Conservation (phyloP, 2,888 invertebrate species). For the Thelaira solivaga region DNA sequence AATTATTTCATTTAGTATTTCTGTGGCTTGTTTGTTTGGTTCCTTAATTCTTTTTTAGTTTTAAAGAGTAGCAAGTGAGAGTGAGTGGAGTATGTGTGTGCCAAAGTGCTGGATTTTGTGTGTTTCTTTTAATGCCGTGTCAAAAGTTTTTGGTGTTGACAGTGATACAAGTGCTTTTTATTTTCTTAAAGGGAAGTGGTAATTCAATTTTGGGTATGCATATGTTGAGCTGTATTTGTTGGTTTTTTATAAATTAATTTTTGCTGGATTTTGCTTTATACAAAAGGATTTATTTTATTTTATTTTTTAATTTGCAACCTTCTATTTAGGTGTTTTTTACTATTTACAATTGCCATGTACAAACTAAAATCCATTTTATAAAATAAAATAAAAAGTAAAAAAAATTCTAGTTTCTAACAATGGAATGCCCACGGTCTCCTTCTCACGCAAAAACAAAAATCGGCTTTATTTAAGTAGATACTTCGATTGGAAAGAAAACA, state of each 20-base stretch:
- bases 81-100: no score
- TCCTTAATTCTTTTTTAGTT: slow-evolving; percentile 25
- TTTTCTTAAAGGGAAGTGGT: slow-evolving; percentile 17
- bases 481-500: no score
- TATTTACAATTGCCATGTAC: not conserved
- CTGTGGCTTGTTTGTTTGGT: slow-evolving; percentile 39
- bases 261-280: slow-evolving; percentile 29
- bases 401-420: no score
- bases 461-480: no score
- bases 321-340: slow-evolving; percentile 10
- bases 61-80: slow-evolving; percentile 47
- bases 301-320: not conserved
- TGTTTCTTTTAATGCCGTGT: slow-evolving; percentile 20
- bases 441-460: no score
- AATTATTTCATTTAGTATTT: no score
- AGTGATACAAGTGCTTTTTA: slow-evolving; percentile 45
- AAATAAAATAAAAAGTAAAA: no score
- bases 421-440: no score
- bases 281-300: slow-evolving; percentile 6
- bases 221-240: slow-evolving; percentile 67
- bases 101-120: slow-evolving; percentile 33
- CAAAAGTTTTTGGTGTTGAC: slow-evolving; percentile 59
- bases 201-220: slow-evolving; percentile 50
- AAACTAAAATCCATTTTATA: no score
- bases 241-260: no score